Base-by-base conservation (phyloP, 2,888 invertebrate genomes). In the Pyrrhia umbra region DNA sequence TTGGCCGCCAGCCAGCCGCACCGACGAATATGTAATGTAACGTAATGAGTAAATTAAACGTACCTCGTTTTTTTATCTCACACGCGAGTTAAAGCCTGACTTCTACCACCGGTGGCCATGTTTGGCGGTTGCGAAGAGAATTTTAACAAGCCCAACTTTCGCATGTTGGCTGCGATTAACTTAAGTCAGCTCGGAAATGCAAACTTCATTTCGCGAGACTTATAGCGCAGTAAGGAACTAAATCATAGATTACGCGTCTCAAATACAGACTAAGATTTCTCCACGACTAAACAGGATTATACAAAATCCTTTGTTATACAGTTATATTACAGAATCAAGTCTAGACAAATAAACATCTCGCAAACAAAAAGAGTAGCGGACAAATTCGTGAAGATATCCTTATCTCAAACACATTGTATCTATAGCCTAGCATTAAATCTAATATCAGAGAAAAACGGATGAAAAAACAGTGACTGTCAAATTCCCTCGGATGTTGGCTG, bases 381-480 rank as follows among this genome's bases (percentile, higher is more conserved):
- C 66, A 57, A 76, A 77, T 75, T 71, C 69, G 72, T 79, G 69
- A 72, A 70, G 60, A 69, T 68, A 69, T 70, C 66, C 73, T 71
- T 77, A 71, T 80, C 66, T 79, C 66, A 79, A 81, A 77, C 58
- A 80, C 75, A 74, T 77, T 81, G 82, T 87, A 88, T 86, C 86
- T 80, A 84, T 86, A 89, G 85, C 85, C 86, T 85, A 79, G 86
- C 83, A 90, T 89, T 87, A 89, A 86, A 87, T 84, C 85, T 84
- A 88, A 89, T 86, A 84, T 85, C 83, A 88, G 87, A 88, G 90
- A 90, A 92, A 91, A 93, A 87, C 87, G 86, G 82, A 77, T 88
- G 89, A 94, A 94, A 94, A 94, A 94, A 94, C 90, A 89, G 94
- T 95, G 95, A 94, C 95, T 94, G 93, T 94, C 94, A 92, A 92